Conservation (phyloP, 2,113 vertebrate species). For the Ammodytes dubius region DNA sequence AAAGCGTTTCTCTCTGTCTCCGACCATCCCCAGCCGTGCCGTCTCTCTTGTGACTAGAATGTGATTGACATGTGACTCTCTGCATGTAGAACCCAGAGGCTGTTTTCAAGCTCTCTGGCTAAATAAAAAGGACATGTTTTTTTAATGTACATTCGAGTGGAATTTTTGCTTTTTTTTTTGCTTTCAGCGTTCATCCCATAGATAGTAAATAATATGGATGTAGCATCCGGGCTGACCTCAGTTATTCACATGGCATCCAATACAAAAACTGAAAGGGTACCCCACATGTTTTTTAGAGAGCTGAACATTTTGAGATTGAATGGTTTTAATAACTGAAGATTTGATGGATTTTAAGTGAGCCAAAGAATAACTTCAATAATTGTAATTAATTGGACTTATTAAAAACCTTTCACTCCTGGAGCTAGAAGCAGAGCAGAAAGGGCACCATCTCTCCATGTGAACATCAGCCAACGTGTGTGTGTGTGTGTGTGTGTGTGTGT, state of each 20-base stretch:
- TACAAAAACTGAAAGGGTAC: too few species aligned
- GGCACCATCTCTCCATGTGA: conserved; percentile 11
- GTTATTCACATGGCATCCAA: too few species aligned
- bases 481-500: neutral
- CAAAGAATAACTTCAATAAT: neutral
- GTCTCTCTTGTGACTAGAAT: conserved; percentile 88
- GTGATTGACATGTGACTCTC: conserved; percentile 90
- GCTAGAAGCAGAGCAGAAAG: conserved; percentile 42
- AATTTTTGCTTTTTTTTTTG: neutral
- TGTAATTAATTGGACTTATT: neutral
- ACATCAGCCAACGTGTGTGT: conserved; percentile 31
- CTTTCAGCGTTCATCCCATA: neutral
- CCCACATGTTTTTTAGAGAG: too few species aligned
- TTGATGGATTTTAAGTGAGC: too few species aligned
- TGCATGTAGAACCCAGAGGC: conserved; percentile 90
- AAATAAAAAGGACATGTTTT: conserved; percentile 73
- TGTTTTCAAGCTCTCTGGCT: conserved; percentile 84
- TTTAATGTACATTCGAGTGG: conserved; percentile 59
- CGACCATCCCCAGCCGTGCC: conserved; percentile 84
- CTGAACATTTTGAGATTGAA: too few species aligned
- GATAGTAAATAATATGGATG: too few species aligned
- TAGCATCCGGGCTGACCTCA: too few species aligned
- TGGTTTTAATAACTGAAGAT: too few species aligned
- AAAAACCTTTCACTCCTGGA: conserved; percentile 42
- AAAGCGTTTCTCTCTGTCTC: conserved; percentile 85